Base-by-base conservation (phyloP, 2,113 vertebrate species). In the Brachypteracias leptosomus region DNA sequence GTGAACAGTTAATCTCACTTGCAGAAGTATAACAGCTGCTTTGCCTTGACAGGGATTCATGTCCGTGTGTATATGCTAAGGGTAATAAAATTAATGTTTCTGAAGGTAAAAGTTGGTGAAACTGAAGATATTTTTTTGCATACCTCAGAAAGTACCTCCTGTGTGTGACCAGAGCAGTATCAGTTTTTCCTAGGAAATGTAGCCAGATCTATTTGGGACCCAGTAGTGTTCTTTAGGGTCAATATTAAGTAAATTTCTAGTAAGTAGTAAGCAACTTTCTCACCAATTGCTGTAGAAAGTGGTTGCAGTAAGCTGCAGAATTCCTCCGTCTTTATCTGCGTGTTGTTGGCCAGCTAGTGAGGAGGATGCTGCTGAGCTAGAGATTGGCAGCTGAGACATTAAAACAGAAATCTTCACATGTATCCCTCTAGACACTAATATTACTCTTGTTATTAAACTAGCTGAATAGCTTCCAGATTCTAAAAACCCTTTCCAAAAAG, bases 1-100 rank as follows among this genome's bases (percentile, higher is more conserved):
- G 59, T 84, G 73, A 78, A 55, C 67, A 51, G 59, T 83, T 91
- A 76, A 65, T 95, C n/a, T 77, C 65, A 90, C 49, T 87, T 89
- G n/a, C 52, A 90, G 82, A 94, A 90, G 40, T 88, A 2, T 89
- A 75, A 90, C 83, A 87, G 52, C 88, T 94, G 70, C 80, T 82
- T 87, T 85, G 61, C 49, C 74, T 85, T 67, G 31, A 9, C 24
- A 70, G 49, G 11, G 19, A 61, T 25, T 81, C 20, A 25, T 52
- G 20, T 46, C 71, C 4, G 2, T 77, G 20, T n/a, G 10, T 80
- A 16, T 81, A 38, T 85, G 86, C 75, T 80, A 84, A 86, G 44
- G 42, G 46, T 22, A 85, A 75, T 65, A 58, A 90, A 80, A 78
- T 35, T 18, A 42, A 58, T 38, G 22, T 46, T 93, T 84, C 57